Base-by-base conservation (phyloP, 2,113 vertebrate species). In the Aspiorhynchus laticeps region DNA sequence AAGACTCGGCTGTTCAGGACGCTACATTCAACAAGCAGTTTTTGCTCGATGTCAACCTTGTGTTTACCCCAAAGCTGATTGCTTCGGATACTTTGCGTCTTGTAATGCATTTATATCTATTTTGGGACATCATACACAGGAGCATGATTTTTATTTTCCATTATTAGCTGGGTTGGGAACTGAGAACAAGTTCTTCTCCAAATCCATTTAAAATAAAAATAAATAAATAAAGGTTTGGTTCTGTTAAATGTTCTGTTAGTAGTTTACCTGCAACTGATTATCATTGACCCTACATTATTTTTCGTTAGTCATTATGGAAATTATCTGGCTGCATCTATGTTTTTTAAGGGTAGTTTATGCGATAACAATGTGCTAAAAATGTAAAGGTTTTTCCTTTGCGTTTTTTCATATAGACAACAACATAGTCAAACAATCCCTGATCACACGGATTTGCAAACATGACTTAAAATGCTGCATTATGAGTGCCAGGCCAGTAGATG, bases 121-220 rank as follows among this genome's bases (percentile, higher is more conserved):
- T 92, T 87, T 89, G 73, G 93, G 87, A 75, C 76, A 85, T 90
- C 88, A 88, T 92, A 90, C 83, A 86, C 59, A 86, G 85, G 91
- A 92, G 85, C 43, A 90, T 92, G 81, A 90, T 85, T 91, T 91
- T 92, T 93, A 89, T 89, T 92, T 89, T 0, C 11, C 11, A 26
- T 67, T 65, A 46, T 78, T 51, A 53, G 46, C 31, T 2, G 17
- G 48, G 14, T 53, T 53, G 48, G 76, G 76, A 53, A 78, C 48
- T 11, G 14, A 76, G 6, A 26, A n/a, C 71, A 2, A 75, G 24
- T 46, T 46, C 11, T 43, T 43, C 14, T 46, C 24, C 19, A 41
- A 24, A n/a, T 73, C 71, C 2, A 24, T n/a, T 74, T 41, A 74
- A 74, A 74, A 73, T 3, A 41, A 33, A 33, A 36, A 36, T 36